These are phyloP conservation scores for Standfussiana lucernea DNA, from an alignment of 2,888 invertebrate species.

Conservation along the genomic window DNA sequence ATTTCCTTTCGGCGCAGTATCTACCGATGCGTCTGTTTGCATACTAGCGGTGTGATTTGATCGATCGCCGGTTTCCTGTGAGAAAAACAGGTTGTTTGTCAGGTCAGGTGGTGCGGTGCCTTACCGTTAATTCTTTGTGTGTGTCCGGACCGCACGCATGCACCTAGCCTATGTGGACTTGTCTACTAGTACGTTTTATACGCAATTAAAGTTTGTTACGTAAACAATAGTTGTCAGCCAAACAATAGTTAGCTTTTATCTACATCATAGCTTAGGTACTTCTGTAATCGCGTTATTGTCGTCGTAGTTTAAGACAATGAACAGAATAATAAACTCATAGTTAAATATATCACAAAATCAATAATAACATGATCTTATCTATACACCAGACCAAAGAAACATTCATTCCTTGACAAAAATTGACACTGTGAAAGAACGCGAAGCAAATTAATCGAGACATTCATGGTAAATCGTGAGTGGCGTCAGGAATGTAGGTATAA, in stretches of 20 bases:
- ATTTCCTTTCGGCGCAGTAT: slow-evolving; percentile 79
- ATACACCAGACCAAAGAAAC: neutral
- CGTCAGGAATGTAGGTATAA: slow-evolving; percentile 30
- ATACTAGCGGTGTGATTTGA: slow-evolving; percentile 86
- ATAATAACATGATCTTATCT: neutral
- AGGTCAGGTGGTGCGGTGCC: slow-evolving; percentile 82
- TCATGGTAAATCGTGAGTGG: slow-evolving; percentile 39
- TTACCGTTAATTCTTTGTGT: slow-evolving; percentile 82
- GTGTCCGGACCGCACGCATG: slow-evolving; percentile 77
- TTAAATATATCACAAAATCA: neutral
- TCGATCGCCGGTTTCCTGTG: slow-evolving; percentile 87
- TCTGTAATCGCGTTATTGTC: slow-evolving; percentile 14
- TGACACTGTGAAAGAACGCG: neutral
- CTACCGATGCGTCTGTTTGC: slow-evolving; percentile 84
- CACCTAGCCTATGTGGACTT: slow-evolving; percentile 63
- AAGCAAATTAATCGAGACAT: slow-evolving; percentile 20
- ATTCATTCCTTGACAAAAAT: neutral
- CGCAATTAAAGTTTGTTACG: slow-evolving; percentile 49
- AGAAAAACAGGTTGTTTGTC: slow-evolving; percentile 87
- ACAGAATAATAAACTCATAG: neutral
- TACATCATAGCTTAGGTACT: slow-evolving; percentile 19
- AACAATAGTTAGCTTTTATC: slow-evolving; percentile 45
- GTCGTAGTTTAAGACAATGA: neutral
- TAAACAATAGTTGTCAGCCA: slow-evolving; percentile 53
- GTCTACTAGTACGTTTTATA: slow-evolving; percentile 60